Base-by-base conservation (phyloP, 92 coral and sea anemone genomes). In the Parazoanthus swiftii region DNA sequence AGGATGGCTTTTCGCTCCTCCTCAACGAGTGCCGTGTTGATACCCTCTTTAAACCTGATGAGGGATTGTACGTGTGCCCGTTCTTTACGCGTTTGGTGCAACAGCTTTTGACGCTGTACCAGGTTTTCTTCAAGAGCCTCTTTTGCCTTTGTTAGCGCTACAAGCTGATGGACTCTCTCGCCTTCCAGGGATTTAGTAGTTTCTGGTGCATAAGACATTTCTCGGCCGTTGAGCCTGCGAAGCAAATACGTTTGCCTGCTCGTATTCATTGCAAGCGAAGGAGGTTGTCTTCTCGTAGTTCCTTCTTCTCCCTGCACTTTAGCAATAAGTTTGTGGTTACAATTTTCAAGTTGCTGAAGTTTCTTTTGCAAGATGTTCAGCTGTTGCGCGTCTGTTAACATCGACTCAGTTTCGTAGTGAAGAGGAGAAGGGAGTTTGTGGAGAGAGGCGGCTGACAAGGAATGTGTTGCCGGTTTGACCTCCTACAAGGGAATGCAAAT, bases 321-420 rank as follows among this genome's bases (percentile, higher is more conserved):
- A 75, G 23, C 79, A 75, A 75, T 33, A 8, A 75, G 18, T 75
- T 37, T 75, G 79, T 75, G 13, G 79, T 75, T 75, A 75, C 79
- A 51, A 75, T 75, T 51, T 75, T 75, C 50, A 75, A 75, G 79
- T 75, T 75, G 79, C 79, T 36, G 79, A 75, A 75, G 10, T 75
- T 75, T 75, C 50, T 75, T 35, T 75, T 75, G 79, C 38, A 75
- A 33, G 79, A 75, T 8, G 79, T 75, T 37, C 79, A 75, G 79
- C 79, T 75, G 79, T 75, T 75, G 26, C 29, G 74, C 74, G 33
- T 68, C 25, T 16, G 74, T 68, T 68, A 68, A 18, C 3, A 38
- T 1, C 42, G 42, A 38, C 42, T 38, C 42, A 38, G 42, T 38
- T 1, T 38, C 42, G 3, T 38, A 38, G 3, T 38, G 42, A 3